Percentiles rank a stretch among this genome's conserved stretches.
phyloP scores from a whole-genome alignment of 2,113 vertebrate genomes.

The Callithrix jacchus region DNA sequence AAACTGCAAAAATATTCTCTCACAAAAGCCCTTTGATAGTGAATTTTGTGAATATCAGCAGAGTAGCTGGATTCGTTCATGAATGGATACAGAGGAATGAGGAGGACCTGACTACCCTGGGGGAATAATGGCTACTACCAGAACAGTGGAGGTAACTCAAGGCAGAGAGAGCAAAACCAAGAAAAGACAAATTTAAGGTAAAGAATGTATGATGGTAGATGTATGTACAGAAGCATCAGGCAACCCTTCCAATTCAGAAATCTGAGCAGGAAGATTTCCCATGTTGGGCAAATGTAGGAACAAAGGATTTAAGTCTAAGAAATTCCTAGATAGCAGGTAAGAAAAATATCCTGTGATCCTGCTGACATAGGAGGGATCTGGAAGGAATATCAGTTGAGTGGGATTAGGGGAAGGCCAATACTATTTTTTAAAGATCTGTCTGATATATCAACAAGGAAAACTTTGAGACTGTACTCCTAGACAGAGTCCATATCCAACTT shows the following conservation, averaged over 20 bases:
- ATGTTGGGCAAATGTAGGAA: not conserved
- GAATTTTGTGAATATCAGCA: not conserved
- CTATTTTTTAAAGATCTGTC: not conserved
- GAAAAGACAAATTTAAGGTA: not conserved
- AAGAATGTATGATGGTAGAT: not conserved
- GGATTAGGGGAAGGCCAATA: not conserved
- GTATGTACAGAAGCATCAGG: not conserved
- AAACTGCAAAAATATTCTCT: not conserved
- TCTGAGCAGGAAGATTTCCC: not conserved
- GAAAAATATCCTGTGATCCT: not conserved
- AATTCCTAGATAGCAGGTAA: not conserved
- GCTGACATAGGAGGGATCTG: not conserved
- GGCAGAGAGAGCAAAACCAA: not conserved
- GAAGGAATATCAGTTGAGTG: not conserved
- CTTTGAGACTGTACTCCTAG: not conserved
- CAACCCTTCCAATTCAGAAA: not conserved
- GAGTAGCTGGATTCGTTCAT: not conserved
- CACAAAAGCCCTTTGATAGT: not conserved
- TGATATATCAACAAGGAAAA: not conserved
- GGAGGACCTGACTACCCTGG: not conserved
- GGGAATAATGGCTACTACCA: not conserved
- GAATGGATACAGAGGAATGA: not conserved
- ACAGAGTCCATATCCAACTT: not conserved
- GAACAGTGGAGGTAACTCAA: not conserved
- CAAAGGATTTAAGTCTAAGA: not conserved